A percentile compares a stretch with the other conserved stretches of the same genome.
phyloP scores from a whole-genome alignment of 2,888 invertebrate species.

The Leptinotarsa haldemani region DNA sequence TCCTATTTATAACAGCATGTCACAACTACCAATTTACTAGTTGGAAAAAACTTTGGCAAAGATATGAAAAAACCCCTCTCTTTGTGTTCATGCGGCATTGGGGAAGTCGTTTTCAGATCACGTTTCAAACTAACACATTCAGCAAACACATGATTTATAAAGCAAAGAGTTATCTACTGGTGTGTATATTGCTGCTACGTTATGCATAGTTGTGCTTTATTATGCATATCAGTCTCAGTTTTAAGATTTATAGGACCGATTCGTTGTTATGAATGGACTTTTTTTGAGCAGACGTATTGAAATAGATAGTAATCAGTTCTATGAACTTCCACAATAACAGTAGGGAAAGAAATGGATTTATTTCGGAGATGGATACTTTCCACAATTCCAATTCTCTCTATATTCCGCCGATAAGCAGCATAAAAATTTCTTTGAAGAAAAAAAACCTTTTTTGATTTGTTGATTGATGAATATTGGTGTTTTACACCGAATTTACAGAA shows the following conservation, averaged over 20 bases:
- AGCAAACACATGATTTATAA: conserved; percentile 39
- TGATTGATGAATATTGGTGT: too few species aligned
- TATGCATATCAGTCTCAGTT: conserved; percentile 35
- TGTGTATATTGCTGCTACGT: conserved; percentile 47
- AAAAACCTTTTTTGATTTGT: too few species aligned
- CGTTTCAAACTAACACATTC: conserved; percentile 40
- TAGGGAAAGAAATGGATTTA: too few species aligned
- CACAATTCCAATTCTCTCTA: too few species aligned
- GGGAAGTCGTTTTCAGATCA: conserved; percentile 30
- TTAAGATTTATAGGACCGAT: conserved; percentile 42
- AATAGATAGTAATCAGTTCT: neutral
- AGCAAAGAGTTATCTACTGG: conserved; percentile 49
- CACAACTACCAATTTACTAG: neutral
- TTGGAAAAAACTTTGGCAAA: conserved; percentile 11
- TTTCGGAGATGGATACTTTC: too few species aligned
- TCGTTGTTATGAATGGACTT: conserved; percentile 15
- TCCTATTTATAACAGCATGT: too few species aligned
- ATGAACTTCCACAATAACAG: neutral
- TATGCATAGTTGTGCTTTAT: conserved; percentile 46
- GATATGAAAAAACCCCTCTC: conserved; percentile 30
- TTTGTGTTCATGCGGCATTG: conserved; percentile 30
- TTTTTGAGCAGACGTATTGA: conserved; percentile 5
- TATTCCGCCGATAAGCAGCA: too few species aligned
- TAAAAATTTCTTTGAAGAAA: too few species aligned
- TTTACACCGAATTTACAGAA: too few species aligned